Percentiles rank a stretch among this genome's conserved stretches.
Conservation (phyloP, 2,113 vertebrate species). For the Eurypyga helias region DNA sequence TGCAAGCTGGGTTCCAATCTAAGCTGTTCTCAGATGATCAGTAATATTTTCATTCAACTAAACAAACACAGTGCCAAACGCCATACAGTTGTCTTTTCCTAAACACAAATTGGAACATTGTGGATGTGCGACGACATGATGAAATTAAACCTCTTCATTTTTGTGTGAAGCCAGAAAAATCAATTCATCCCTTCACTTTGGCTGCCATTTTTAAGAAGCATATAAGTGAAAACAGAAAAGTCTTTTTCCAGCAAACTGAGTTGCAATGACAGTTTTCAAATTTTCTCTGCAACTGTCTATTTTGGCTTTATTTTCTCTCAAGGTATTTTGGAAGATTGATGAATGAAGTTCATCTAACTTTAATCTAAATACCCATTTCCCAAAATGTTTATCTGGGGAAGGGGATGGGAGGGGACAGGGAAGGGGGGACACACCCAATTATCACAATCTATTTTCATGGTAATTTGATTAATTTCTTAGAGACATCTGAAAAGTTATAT, state of each 20-base stretch:
- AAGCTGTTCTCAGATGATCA: not conserved
- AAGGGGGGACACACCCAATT: not conserved
- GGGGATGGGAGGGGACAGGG: rapidly evolving
- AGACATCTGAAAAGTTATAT: not conserved
- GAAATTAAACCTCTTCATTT: not conserved
- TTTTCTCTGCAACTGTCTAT: not conserved
- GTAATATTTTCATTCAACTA: not conserved
- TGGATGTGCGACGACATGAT: not conserved
- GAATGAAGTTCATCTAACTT: not conserved
- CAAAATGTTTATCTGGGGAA: not conserved
- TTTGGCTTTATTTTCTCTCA: not conserved
- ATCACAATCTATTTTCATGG: not conserved
- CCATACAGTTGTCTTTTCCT: not conserved
- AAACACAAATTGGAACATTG: not conserved
- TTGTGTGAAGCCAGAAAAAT: not conserved
- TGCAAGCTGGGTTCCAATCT: not conserved
- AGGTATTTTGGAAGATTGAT: not conserved
- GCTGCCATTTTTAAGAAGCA: not conserved
- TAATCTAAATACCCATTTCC: not conserved
- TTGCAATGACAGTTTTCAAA: not conserved
- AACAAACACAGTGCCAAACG: not conserved
- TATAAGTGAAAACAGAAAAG: not conserved
- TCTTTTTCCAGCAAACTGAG: not conserved
- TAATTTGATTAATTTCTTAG: not conserved
- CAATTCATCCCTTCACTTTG: not conserved